Evolutionary conservation across 2,888 invertebrate species (phyloP), one percentile per base, ranked within the genome.

Genomic region (Melieria omissa): DNA sequence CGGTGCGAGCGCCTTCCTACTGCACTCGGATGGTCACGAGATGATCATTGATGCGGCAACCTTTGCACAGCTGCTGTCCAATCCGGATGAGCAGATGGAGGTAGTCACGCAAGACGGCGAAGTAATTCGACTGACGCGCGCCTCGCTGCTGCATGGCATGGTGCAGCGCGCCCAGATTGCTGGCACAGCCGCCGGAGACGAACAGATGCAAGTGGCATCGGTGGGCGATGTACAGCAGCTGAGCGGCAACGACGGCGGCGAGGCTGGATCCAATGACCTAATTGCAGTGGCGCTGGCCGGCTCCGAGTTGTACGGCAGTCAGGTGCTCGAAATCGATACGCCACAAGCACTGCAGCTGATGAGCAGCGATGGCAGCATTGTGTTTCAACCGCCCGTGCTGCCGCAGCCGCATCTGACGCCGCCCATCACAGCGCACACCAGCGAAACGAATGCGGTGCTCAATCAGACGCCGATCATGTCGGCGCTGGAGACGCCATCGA

Each of bases 391-490:
- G 5, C 74, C 78, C 0, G n/a, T 75, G 0, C 5, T 81, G 63
- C 72, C 77, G 4, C 76, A 76, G 42, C 58, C 78, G 3, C 82
- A 82, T 41, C 78, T 84, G 45, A 82, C 83, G 41, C 83, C 83
- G 10, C 81, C 84, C 0, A 81, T 82, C 1, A 79, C 82, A 3
- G 84, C 83, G 66, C 89, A 91, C 75, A 93, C 93, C 0, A 90
- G 92, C 4, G 94, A 94, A 84, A 94, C 94, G 0, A 94, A 93
- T 77, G 89, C 93, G 5, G 90, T 92, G 10, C 88, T 94, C 14
- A 90, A 93, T 81, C 93, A 92, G 84, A 93, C 91, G 3, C 92
- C 95, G 0, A 95, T 95, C 67, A 95, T 95, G 95, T 93, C 94
- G 1, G 80, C 94, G 0, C 86, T 93, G 44, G 94, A 94, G 85